Evolutionary conservation across 2,797 vertebrate genomes (phyloP).

Genomic region (Hippocampus kuda): DNA sequence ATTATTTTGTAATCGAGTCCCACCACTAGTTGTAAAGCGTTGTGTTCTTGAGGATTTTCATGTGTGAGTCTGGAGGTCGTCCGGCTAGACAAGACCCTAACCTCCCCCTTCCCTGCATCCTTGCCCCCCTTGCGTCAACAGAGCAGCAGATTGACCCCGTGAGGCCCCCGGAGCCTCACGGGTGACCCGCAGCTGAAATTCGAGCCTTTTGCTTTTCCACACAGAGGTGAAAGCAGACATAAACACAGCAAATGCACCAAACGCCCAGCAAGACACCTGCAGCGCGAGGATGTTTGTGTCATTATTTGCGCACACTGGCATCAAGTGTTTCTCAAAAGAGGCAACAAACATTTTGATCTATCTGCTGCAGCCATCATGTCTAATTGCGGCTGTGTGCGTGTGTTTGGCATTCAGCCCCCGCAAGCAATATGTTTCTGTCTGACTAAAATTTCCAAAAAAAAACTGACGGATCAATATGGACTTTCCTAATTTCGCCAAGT

Average conservation of each 20-base stretch:
- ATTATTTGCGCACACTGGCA: conserved; percentile 13
- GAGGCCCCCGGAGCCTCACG: conserved; percentile 34
- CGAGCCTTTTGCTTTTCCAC: conserved; percentile 50
- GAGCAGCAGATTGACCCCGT: conserved; percentile 51
- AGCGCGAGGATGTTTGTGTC: conserved; percentile 13
- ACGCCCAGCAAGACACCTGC: conserved; percentile 20
- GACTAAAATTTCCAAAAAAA: neutral
- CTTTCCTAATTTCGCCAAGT: neutral
- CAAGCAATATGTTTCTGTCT: neutral
- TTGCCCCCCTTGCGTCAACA: neutral
- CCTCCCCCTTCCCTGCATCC: neutral
- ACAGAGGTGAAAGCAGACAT: conserved; percentile 42
- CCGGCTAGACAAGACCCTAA: neutral
- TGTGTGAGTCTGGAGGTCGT: neutral
- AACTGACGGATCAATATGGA: neutral
- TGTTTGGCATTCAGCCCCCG: neutral
- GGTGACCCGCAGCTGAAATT: conserved; percentile 48
- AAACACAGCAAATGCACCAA: conserved; percentile 43
- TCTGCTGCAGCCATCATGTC: conserved; percentile 8
- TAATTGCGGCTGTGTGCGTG: neutral
- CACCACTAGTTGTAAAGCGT: neutral
- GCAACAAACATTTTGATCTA: conserved; percentile 23
- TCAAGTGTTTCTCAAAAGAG: conserved; percentile 24
- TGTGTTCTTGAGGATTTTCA: neutral
- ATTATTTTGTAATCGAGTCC: neutral